Evolutionary conservation across 2,797 vertebrate genomes (phyloP).

Genomic region (Mallotus villosus): DNA sequence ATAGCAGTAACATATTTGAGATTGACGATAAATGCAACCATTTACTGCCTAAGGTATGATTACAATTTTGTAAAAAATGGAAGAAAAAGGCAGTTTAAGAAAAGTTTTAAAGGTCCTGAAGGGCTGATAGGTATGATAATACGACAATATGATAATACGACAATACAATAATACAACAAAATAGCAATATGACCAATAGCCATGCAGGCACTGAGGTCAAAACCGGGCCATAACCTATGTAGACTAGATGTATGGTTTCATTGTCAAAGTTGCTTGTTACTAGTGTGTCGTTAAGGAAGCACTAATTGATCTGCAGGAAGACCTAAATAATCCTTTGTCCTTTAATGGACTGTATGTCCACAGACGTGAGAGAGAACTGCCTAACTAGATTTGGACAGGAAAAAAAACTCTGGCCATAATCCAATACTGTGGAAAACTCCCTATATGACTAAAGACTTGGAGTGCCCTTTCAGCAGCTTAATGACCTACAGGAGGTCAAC

Average conservation of each 20-base stretch:
- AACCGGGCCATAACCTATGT: background rate
- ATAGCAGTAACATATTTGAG: background rate
- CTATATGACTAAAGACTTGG: constrained; percentile 77
- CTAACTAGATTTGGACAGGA: constrained; percentile 77
- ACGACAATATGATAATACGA: too few relatives aligned
- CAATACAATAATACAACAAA: background rate
- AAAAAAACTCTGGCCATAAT: constrained; percentile 77
- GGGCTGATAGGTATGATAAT: too few relatives aligned
- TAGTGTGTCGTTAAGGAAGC: constrained; percentile 79
- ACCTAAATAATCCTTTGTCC: constrained; percentile 76
- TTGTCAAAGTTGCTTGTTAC: constrained; percentile 64
- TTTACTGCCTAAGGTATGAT: background rate
- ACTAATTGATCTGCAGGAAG: constrained; percentile 80
- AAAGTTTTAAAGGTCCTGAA: too few relatives aligned
- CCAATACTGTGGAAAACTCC: constrained; percentile 76
- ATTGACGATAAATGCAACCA: constrained; percentile 1
- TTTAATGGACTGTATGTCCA: constrained; percentile 79
- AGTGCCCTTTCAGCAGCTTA: constrained; percentile 73
- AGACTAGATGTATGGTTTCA: constrained; percentile 61
- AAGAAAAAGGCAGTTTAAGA: too few relatives aligned
- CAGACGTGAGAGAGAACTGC: constrained; percentile 79
- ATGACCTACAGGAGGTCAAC: constrained; percentile 79
- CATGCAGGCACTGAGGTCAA: background rate
- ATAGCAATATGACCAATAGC: background rate
- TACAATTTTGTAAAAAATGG: too few relatives aligned